Conservation (phyloP, 2,797 vertebrate species). For the Myotis myotis region DNA sequence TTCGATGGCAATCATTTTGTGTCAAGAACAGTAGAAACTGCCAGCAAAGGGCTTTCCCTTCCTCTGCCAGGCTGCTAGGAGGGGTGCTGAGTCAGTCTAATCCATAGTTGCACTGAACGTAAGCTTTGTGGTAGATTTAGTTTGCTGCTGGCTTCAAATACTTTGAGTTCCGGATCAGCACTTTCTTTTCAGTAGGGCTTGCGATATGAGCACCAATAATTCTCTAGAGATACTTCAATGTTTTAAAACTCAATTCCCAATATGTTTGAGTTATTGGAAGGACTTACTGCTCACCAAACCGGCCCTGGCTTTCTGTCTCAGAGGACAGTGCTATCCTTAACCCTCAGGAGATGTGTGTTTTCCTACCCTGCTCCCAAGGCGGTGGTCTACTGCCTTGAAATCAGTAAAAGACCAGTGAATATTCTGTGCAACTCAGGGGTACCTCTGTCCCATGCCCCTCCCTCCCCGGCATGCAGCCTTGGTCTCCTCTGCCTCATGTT, state of each 20-base stretch:
- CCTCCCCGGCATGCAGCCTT: rapidly evolving
- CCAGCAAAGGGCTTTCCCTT: neutral
- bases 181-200: slow-evolving; percentile 18
- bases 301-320: neutral
- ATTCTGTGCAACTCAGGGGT: neutral
- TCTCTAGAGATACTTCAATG: neutral
- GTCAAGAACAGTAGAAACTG: neutral
- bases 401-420: neutral
- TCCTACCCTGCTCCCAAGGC: neutral
- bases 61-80: neutral
- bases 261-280: neutral
- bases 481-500: neutral
- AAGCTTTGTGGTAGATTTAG: neutral
- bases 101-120: neutral
- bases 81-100: neutral
- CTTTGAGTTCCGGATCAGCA: neutral
- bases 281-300: neutral
- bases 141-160: neutral
- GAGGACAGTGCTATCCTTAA: neutral
- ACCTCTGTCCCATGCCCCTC: neutral
- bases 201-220: neutral
- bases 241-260: slow-evolving; percentile 1
- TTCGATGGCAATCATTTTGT: slow-evolving; percentile 23
- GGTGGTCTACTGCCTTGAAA: neutral
- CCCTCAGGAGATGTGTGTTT: neutral